Base-by-base conservation (phyloP, 1,140 invertebrate species). In the Branchinecta lindahli region DNA sequence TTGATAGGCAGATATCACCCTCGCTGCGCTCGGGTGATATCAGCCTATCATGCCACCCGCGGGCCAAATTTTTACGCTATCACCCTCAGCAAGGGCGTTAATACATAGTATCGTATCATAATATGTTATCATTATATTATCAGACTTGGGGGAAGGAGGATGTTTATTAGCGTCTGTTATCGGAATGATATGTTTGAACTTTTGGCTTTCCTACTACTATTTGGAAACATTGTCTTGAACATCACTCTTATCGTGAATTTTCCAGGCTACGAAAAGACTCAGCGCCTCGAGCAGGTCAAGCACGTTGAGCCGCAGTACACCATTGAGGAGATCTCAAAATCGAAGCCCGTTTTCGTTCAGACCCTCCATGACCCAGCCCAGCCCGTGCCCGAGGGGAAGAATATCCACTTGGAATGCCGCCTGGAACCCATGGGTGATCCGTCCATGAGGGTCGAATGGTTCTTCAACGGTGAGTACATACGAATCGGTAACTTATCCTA, bases 391-490 rank as follows among this genome's bases (percentile, higher is more conserved):
- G 93, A 96, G 80, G 92, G 92, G 45, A 90, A 90, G 78, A 92
- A 93, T 75, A 88, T 95, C 77, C 93, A 94, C 75, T 79, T 94
- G 66, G 91, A 94, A 78, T 91, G 91, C 74, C 84, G 91, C 66
- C 79, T 96, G 70, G 93, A 96, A 78, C 92, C 93, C 0, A 92
- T 93, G 86, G 90, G 90, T 44, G 93, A 96, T 81, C 92, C 92
- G n/a, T 92, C 91, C 0, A 93, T 96, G 90, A 84, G 88, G 75
- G 91, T 96, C 6, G 93, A 96, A 81, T 96, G 93, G 93, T 94
- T 89, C 82, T 89, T 91, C 72, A 95, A 96, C 80, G 93, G 92
- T 45, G 85, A 85, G 74, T 86, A 33, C 33, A 90, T 9, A 84
- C 94, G 0, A 92, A 88, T 93, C 70, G 90, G 90, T 79, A 74